phyloP scores from a whole-genome alignment of 2,797 vertebrate species.

The Dryobates pubescens region DNA sequence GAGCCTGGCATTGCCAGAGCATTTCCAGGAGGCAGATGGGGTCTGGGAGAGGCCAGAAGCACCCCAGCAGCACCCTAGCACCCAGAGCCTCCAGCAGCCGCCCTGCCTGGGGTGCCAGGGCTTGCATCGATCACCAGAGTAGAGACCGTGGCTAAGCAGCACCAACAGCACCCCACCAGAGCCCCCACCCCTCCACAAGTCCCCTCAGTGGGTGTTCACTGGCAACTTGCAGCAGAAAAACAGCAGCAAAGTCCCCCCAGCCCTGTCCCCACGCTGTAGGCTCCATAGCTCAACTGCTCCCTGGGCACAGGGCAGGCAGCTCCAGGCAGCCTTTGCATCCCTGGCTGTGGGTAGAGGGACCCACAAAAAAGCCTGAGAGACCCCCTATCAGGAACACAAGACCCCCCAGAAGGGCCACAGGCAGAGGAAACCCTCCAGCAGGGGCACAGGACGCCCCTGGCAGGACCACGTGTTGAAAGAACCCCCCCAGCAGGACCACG shows the following conservation, averaged over 20 bases:
- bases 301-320: not conserved
- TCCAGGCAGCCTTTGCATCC: not conserved
- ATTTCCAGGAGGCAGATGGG: not conserved
- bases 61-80: not conserved
- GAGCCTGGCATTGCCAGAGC: not conserved
- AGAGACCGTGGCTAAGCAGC: not conserved
- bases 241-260: not conserved
- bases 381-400: not conserved
- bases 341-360: not conserved
- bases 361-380: not conserved
- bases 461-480: not conserved
- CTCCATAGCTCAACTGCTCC: not conserved
- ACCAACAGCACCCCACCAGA: not conserved
- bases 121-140: fast-evolving
- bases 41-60: not conserved
- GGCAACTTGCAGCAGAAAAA: not conserved
- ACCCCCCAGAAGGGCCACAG: not conserved
- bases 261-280: not conserved
- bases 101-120: not conserved
- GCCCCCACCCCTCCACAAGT: not conserved
- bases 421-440: not conserved
- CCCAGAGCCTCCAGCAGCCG: not conserved
- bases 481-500: not conserved
- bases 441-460: not conserved
- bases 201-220: fast-evolving